These are phyloP conservation scores for Tiliacea aurago DNA, from an alignment of 2,888 invertebrate species.

Conservation along the genomic window DNA sequence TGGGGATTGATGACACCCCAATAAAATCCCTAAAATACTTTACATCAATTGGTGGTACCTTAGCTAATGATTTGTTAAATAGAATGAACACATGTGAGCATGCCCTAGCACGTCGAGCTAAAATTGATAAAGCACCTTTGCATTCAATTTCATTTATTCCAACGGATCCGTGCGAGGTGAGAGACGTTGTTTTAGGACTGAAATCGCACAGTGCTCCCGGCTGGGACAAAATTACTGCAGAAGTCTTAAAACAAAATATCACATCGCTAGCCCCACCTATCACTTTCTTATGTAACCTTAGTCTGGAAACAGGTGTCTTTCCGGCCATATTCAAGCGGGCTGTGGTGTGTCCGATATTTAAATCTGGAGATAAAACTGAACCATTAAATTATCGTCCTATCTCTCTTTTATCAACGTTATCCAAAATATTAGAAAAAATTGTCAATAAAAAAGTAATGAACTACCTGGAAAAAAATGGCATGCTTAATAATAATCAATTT, in stretches of 20 bases:
- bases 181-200: not conserved
- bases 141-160: not conserved
- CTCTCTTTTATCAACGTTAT: constrained; percentile 2
- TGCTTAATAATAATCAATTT: not conserved
- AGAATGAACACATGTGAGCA: not conserved
- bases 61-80: not conserved
- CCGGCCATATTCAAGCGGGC: too few relatives aligned
- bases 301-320: too few relatives aligned
- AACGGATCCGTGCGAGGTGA: not conserved
- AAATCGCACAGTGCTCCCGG: constrained; percentile 1
- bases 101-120: not conserved
- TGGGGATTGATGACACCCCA: not conserved
- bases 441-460: not conserved
- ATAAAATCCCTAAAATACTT: not conserved
- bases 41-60: not conserved
- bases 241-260: constrained; percentile 2
- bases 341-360: too few relatives aligned
- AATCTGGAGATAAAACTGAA: too few relatives aligned
- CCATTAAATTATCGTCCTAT: not conserved
- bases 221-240: not conserved
- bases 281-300: not conserved
- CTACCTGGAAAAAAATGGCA: not conserved
- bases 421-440: not conserved
- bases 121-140: not conserved
- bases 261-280: not conserved